These are phyloP conservation scores for Huso huso DNA, from an alignment of 2,797 vertebrate species.

Conservation along the genomic window DNA sequence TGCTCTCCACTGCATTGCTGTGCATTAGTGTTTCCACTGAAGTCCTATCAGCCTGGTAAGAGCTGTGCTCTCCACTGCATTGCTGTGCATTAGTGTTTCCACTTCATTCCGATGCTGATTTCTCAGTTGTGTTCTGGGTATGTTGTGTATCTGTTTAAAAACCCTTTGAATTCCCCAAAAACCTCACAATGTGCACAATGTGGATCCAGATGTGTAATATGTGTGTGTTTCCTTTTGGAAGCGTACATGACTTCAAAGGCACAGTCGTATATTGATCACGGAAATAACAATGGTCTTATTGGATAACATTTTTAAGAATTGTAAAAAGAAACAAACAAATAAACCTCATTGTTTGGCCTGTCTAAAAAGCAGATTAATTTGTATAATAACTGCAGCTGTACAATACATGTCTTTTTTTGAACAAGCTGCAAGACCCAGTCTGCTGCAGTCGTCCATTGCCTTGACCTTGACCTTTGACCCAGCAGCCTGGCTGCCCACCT, in stretches of 20 bases:
- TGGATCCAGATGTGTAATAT: neutral
- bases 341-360: too few relatives aligned
- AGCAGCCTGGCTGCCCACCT: neutral
- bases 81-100: neutral
- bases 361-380: too few relatives aligned
- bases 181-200: neutral
- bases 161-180: neutral
- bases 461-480: neutral
- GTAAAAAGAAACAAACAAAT: too few relatives aligned
- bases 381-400: neutral
- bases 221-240: neutral
- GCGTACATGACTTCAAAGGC: neutral
- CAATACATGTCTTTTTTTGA: neutral
- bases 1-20: too few relatives aligned
- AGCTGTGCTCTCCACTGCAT: neutral
- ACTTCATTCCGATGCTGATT: neutral
- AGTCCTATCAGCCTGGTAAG: conserved; percentile 64
- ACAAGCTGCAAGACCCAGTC: neutral
- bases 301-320: too few relatives aligned
- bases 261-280: too few relatives aligned
- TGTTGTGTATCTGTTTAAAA: too few relatives aligned
- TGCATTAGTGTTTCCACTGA: too few relatives aligned
- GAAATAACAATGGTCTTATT: too few relatives aligned
- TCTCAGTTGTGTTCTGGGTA: too few relatives aligned
- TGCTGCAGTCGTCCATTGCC: neutral